These are phyloP conservation scores for Halotydeus destructor DNA, from an alignment of 1,140 invertebrate species.

Conservation along the genomic window DNA sequence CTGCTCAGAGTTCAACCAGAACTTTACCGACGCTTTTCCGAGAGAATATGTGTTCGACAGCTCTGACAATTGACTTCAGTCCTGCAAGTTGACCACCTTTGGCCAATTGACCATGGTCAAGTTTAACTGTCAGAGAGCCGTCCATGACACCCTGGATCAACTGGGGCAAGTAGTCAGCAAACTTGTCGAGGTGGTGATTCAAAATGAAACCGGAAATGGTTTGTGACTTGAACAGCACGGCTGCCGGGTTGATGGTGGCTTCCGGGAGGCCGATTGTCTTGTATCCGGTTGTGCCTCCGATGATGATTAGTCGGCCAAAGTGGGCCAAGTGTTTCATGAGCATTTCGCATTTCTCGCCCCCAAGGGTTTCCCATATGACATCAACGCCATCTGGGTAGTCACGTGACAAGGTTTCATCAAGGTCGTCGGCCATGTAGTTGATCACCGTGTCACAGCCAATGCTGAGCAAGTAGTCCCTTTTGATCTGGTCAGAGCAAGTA, in stretches of 20 bases:
- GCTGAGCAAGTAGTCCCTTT: constrained; percentile 22
- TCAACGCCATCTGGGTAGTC: constrained; percentile 6
- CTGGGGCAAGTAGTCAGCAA: neutral
- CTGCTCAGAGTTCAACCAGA: too few species aligned
- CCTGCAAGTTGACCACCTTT: neutral
- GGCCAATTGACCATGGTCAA: neutral
- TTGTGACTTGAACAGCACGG: too few species aligned
- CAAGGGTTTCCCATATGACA: neutral
- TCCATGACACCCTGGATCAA: neutral
- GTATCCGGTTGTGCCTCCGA: neutral
- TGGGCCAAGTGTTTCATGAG: neutral
- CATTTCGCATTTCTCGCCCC: neutral
- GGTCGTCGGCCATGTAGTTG: constrained; percentile 24
- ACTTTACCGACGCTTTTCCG: constrained; percentile 6
- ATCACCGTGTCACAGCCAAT: constrained; percentile 25
- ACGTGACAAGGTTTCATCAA: constrained; percentile 13
- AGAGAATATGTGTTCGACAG: neutral
- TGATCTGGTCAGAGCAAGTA: constrained; percentile 24
- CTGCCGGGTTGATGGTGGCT: too few species aligned
- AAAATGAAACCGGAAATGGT: neutral
- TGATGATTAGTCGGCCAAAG: neutral
- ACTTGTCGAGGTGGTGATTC: neutral
- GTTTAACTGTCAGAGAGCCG: neutral
- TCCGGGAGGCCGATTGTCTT: neutral
- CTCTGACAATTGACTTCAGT: neutral